Evolutionary conservation across 2,888 invertebrate species (phyloP).

Genomic region (Platycheirus albimanus): DNA sequence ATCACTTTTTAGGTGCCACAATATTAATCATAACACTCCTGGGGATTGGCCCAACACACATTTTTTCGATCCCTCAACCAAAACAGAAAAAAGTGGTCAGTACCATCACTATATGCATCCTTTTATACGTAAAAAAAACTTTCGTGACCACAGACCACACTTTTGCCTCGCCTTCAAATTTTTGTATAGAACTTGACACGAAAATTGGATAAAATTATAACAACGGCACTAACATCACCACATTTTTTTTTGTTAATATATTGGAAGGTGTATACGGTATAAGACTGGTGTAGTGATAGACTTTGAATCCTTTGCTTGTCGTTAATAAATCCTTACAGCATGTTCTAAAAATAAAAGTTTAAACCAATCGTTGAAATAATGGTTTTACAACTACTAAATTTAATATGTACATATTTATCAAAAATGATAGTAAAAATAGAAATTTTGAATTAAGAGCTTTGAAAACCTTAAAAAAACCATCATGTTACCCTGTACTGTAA

Average conservation of each 20-base stretch:
- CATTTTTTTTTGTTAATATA: no score
- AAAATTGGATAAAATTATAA: constrained; percentile 27
- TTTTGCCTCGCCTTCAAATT: not conserved
- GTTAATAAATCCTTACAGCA: no score
- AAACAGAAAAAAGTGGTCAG: constrained; percentile 20
- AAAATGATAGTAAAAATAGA: no score
- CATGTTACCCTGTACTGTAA: not conserved
- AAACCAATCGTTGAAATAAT: no score
- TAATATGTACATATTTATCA: no score
- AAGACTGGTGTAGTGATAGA: no score
- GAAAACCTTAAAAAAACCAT: no score
- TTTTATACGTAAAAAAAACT: constrained; percentile 30
- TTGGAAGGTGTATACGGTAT: no score
- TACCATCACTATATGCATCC: not conserved
- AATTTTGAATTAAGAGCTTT: no score
- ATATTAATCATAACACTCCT: constrained; percentile 6
- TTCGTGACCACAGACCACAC: constrained; percentile 49
- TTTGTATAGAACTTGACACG: constrained; percentile 40
- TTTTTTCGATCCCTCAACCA: constrained; percentile 1
- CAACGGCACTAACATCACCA: constrained; percentile 12
- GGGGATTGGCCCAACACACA: constrained; percentile 17
- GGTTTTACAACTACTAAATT: no score
- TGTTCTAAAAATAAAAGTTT: no score
- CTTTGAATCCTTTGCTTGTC: no score
- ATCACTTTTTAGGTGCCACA: not conserved